Percentiles rank a stretch among this genome's conserved stretches.
phyloP scores from a whole-genome alignment of 2,888 invertebrate genomes.

The Drosophila robusta region DNA sequence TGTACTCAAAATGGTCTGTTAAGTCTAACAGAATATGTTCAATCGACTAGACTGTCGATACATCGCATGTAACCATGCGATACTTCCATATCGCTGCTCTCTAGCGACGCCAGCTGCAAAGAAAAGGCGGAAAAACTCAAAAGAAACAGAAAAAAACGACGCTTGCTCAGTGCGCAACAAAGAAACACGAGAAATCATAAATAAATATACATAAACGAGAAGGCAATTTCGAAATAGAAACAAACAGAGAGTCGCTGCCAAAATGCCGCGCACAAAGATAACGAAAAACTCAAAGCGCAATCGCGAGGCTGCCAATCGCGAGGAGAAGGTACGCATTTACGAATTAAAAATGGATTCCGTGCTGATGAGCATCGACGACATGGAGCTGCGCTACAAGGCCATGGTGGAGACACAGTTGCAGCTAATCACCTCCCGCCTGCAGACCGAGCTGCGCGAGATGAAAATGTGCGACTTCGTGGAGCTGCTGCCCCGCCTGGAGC shows the following conservation, averaged over 20 bases:
- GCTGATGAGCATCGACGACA: conserved; percentile 66
- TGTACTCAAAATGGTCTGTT: conserved; percentile 6
- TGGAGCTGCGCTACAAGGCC: conserved; percentile 51
- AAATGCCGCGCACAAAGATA: conserved; percentile 85
- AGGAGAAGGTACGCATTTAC: conserved; percentile 80
- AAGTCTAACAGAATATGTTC: not conserved
- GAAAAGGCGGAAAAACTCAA: conserved; percentile 68
- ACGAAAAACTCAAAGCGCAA: conserved; percentile 83
- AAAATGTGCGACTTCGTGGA: conserved; percentile 77
- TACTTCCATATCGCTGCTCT: not conserved
- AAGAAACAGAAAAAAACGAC: conserved; percentile 34
- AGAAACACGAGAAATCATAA: conserved; percentile 1
- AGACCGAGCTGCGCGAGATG: conserved; percentile 72
- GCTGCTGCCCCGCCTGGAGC: conserved; percentile 61
- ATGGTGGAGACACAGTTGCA: conserved; percentile 56
- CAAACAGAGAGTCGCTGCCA: conserved; percentile 6
- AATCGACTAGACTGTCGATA: conserved; percentile 10
- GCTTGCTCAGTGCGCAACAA: conserved; percentile 24
- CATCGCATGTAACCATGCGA: not conserved
- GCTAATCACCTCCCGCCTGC: conserved; percentile 57
- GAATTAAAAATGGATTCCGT: conserved; percentile 78
- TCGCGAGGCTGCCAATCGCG: conserved; percentile 83
- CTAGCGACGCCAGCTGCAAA: conserved; percentile 53
- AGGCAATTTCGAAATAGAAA: conserved; percentile 2
- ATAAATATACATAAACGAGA: conserved; percentile 6